phyloP scores from a whole-genome alignment of 1,140 invertebrate species.

The Tetraneura akinire region DNA sequence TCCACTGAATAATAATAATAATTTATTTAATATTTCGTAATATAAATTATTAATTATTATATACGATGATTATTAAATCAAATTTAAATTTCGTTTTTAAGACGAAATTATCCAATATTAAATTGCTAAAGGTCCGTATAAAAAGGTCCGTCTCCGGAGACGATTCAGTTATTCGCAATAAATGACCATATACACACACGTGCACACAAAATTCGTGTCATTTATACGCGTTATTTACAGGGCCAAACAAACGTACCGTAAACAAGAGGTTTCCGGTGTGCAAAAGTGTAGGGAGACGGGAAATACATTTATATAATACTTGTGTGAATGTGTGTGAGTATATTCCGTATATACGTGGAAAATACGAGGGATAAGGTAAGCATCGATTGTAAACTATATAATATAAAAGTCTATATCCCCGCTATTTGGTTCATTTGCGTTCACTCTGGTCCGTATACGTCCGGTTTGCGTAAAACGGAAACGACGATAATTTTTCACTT shows the following conservation, averaged over 20 bases:
- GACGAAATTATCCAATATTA: too few relatives aligned
- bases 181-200: background rate
- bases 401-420: constrained; percentile 22
- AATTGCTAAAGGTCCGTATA: background rate
- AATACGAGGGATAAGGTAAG: background rate
- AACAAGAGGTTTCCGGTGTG: constrained; percentile 45
- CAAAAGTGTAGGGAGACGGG: background rate
- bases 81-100: too few relatives aligned
- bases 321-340: background rate
- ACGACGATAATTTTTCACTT: constrained; percentile 43
- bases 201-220: background rate
- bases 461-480: constrained; percentile 16
- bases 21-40: too few relatives aligned
- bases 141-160: background rate
- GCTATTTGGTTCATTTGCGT: constrained; percentile 39
- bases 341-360: background rate
- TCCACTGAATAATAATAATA: too few relatives aligned
- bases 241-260: constrained; percentile 39
- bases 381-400: constrained; percentile 31
- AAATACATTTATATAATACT: background rate
- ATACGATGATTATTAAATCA: too few relatives aligned
- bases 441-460: background rate
- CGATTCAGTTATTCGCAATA: constrained; percentile 24
- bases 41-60: too few relatives aligned
- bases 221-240: constrained; percentile 46